A percentile compares a stretch with the other conserved stretches of the same genome.
These are phyloP conservation scores for Stenolophus ochropezus DNA, from an alignment of 2,888 invertebrate species.

Conservation along the genomic window DNA sequence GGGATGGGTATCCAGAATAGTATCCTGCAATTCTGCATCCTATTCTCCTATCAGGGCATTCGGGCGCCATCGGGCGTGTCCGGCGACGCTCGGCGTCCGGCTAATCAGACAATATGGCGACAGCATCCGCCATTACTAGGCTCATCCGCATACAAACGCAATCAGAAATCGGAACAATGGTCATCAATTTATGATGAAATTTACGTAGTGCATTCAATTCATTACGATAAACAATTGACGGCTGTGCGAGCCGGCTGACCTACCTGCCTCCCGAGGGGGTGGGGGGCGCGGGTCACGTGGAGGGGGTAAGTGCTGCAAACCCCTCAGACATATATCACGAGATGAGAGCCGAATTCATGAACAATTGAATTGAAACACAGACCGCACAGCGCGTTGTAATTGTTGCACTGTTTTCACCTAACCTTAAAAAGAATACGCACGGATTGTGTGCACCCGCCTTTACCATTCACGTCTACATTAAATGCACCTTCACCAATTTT, in stretches of 20 bases:
- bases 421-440: too few species aligned
- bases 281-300: background rate
- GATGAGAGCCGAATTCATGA: background rate
- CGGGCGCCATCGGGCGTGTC: slow-evolving; percentile 8
- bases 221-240: slow-evolving; percentile 61
- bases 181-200: slow-evolving; percentile 61
- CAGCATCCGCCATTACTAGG: slow-evolving; percentile 59
- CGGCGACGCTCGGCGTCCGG: slow-evolving; percentile 16
- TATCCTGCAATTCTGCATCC: too few species aligned
- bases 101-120: slow-evolving; percentile 61
- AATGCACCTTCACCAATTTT: too few species aligned
- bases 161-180: slow-evolving; percentile 61
- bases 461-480: too few species aligned
- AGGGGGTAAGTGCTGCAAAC: slow-evolving; percentile 11
- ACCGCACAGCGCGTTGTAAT: too few species aligned
- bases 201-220: slow-evolving; percentile 59
- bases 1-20: too few species aligned
- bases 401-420: too few species aligned
- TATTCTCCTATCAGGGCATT: background rate
- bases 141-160: slow-evolving; percentile 58
- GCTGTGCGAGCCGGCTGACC: slow-evolving; percentile 41
- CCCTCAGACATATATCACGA: background rate
- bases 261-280: slow-evolving; percentile 14
- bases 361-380: background rate
- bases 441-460: too few species aligned